Percentiles rank a stretch among this genome's conserved stretches.
phyloP scores from a whole-genome alignment of 2,888 invertebrate species.

The Rhodophaea formosa region DNA sequence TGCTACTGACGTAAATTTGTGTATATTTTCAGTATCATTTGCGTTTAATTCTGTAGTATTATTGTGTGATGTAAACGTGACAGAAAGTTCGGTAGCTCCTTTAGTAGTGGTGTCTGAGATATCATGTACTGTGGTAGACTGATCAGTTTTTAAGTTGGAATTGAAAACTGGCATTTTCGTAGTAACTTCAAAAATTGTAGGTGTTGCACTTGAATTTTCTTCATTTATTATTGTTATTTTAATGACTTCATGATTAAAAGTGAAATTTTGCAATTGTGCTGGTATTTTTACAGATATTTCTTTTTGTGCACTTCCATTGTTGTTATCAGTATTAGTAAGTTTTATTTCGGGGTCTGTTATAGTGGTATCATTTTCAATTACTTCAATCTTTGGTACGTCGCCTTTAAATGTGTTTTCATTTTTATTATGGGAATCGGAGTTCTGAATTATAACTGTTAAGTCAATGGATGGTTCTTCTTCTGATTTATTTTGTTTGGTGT shows the following conservation, averaged over 20 bases:
- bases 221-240: slow-evolving; percentile 53
- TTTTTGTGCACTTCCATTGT: slow-evolving; percentile 22
- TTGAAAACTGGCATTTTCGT: slow-evolving; percentile 52
- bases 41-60: not conserved
- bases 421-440: slow-evolving; percentile 35
- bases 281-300: slow-evolving; percentile 25
- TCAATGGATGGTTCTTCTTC: slow-evolving; percentile 57
- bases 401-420: slow-evolving; percentile 36
- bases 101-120: slow-evolving; percentile 24
- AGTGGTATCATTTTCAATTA: slow-evolving; percentile 32
- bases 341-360: slow-evolving; percentile 24
- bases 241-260: slow-evolving; percentile 44
- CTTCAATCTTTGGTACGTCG: slow-evolving; percentile 43
- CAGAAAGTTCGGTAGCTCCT: not conserved
- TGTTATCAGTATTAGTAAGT: slow-evolving; percentile 20
- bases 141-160: slow-evolving; percentile 26
- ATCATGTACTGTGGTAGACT: slow-evolving; percentile 17
- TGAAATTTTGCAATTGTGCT: slow-evolving; percentile 25
- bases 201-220: slow-evolving; percentile 36
- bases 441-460: slow-evolving; percentile 63
- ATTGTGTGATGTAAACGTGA: not conserved
- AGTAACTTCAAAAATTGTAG: slow-evolving; percentile 51
- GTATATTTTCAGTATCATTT: not conserved
- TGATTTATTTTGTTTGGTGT: slow-evolving; percentile 27
- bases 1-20: not conserved